Conservation (phyloP, 2,113 vertebrate species). For the Callipepla squamata region DNA sequence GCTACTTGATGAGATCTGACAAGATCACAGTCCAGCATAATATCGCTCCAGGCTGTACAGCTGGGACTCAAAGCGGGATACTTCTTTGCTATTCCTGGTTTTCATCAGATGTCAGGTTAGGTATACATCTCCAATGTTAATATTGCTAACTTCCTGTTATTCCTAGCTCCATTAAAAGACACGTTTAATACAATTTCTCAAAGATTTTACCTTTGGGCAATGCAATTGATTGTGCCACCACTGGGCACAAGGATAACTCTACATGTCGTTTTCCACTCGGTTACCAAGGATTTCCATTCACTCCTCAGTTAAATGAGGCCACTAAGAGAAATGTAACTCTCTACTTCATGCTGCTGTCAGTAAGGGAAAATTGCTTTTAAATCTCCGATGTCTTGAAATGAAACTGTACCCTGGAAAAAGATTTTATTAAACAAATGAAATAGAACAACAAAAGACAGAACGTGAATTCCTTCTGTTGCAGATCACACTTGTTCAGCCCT, state of each 20-base stretch:
- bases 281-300: constrained; percentile 50
- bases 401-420: constrained; percentile 34
- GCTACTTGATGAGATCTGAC: constrained; percentile 63
- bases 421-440: constrained; percentile 45
- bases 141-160: background rate
- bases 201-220: constrained; percentile 13
- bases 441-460: constrained; percentile 1
- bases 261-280: constrained; percentile 21
- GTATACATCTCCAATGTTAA: background rate
- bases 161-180: background rate
- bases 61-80: constrained; percentile 27
- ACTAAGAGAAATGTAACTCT: constrained; percentile 44
- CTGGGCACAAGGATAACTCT: background rate
- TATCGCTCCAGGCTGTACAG: constrained; percentile 48
- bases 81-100: background rate
- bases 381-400: constrained; percentile 44
- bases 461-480: background rate
- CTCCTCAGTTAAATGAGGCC: constrained; percentile 32
- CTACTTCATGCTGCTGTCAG: constrained; percentile 16
- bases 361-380: constrained; percentile 54
- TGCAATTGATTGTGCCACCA: background rate
- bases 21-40: constrained; percentile 32
- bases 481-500: background rate
- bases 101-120: background rate
- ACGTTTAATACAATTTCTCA: constrained; percentile 7